These are phyloP conservation scores for Callosobruchus maculatus DNA, from an alignment of 2,888 invertebrate genomes.

Conservation along the genomic window DNA sequence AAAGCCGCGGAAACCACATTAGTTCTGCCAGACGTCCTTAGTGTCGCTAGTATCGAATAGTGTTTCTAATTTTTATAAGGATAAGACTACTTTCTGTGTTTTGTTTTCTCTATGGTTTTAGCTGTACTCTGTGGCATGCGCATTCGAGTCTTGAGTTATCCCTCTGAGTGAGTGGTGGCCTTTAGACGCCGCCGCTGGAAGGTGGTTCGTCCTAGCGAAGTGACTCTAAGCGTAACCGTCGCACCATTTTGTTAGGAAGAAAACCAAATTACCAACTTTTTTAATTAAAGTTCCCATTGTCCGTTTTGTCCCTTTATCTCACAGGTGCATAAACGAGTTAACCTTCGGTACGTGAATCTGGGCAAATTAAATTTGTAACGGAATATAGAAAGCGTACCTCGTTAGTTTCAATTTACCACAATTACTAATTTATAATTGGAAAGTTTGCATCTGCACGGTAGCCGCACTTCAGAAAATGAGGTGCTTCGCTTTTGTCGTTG, in stretches of 20 bases:
- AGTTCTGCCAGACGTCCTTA: too few species aligned
- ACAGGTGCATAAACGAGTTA: neutral
- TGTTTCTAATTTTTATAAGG: too few species aligned
- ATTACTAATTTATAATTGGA: constrained; percentile 13
- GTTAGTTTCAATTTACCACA: constrained; percentile 9
- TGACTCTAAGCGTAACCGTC: neutral
- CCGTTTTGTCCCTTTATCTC: neutral
- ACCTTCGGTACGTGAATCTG: neutral
- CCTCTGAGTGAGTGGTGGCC: too few species aligned
- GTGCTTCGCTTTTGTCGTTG: neutral
- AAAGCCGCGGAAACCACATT: too few species aligned
- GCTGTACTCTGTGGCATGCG: too few species aligned
- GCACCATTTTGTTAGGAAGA: neutral
- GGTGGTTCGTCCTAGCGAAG: neutral
- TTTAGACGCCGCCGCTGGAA: neutral
- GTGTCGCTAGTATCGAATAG: too few species aligned
- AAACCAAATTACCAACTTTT: neutral
- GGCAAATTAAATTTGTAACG: constrained; percentile 9
- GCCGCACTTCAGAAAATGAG: neutral
- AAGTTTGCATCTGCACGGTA: neutral
- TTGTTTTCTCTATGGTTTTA: too few species aligned
- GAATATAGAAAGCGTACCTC: constrained; percentile 9
- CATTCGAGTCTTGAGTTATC: too few species aligned
- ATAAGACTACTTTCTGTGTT: too few species aligned
- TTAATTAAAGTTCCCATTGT: neutral